Evolutionary conservation across 2,888 invertebrate genomes (phyloP).

Genomic region (Ischnus inquisitorius): DNA sequence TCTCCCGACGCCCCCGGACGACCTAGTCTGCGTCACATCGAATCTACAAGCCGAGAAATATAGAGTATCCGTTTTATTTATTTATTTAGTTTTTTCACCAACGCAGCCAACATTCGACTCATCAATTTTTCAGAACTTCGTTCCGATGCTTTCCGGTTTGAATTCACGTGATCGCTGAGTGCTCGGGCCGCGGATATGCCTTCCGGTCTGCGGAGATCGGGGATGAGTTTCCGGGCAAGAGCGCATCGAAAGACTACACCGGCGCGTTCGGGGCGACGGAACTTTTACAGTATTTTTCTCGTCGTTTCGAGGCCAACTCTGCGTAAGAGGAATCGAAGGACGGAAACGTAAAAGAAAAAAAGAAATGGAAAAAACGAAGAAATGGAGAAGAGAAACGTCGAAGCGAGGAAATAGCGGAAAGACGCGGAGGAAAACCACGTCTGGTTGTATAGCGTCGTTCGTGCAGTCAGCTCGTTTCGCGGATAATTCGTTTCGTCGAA

Average conservation of each 20-base stretch:
- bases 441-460: constrained; percentile 20
- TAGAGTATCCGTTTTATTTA: not conserved
- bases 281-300: constrained; percentile 8
- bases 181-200: not conserved
- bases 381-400: not conserved
- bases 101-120: constrained; percentile 11
- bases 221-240: not conserved
- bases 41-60: not conserved
- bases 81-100: not conserved
- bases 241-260: not conserved
- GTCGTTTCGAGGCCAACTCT: not conserved
- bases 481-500: constrained; percentile 64
- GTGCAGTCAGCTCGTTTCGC: constrained; percentile 52
- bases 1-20: not conserved
- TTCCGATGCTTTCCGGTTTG: constrained; percentile 1
- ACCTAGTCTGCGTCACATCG: not conserved
- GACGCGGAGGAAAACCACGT: constrained; percentile 8
- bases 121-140: constrained; percentile 19
- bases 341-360: not conserved
- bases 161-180: constrained; percentile 3
- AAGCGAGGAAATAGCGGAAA: not conserved
- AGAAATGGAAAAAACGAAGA: too few relatives aligned
- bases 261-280: not conserved
- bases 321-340: constrained; percentile 14
- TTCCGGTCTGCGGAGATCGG: not conserved